Evolutionary conservation across 2,888 invertebrate species (phyloP), one percentile per base, ranked within the genome.

Genomic region (Rhyacophila evoluta): DNA sequence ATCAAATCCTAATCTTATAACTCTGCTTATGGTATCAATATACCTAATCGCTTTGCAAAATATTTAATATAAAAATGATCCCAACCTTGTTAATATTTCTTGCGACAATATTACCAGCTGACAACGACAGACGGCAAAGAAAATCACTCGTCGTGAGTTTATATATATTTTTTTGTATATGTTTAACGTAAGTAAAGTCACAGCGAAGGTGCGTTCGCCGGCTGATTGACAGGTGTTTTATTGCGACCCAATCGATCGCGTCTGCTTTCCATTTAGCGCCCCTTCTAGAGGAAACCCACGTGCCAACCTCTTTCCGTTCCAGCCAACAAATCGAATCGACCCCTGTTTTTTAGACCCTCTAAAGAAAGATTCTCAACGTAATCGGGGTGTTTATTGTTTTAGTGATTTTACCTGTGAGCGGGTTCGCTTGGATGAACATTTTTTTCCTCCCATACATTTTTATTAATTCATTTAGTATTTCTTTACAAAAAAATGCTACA

Each of bases 161-260:
- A 19, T 55, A 33, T 33, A 4, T 33, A n/a, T 33, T 33, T 55
- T 55, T 19, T 15, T 55, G 55, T 55, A 55, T 55, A 10, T 55
- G 55, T 55, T 55, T 25, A 55, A 55, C 15, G 25, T 55, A 19
- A 55, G 55, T 55, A 19, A 55, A 55, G 55, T 55, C 55, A 55
- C 19, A 55, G 55, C 55, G 69, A 28, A 69, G 69, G 33, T 69
- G 29, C 33, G 29, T 28, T 33, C 69, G 12, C 8, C 28, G 29
- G 28, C 25, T 36, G 79, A 79, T 79, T 79, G 79, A 77, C 79
- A 79, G 79, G 79, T 79, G 79, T 77, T 79, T 79, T 79, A 77
- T 77, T 79, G 79, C 75, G 74, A 69, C 37, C 74, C 73, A 79
- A 79, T 79, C 76, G 79, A 79, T 79, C 76, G 76, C 69, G 72